Percentiles rank a stretch among this genome's conserved stretches.
Conservation (phyloP, 2,113 vertebrate genomes). For the Suricata suricatta region DNA sequence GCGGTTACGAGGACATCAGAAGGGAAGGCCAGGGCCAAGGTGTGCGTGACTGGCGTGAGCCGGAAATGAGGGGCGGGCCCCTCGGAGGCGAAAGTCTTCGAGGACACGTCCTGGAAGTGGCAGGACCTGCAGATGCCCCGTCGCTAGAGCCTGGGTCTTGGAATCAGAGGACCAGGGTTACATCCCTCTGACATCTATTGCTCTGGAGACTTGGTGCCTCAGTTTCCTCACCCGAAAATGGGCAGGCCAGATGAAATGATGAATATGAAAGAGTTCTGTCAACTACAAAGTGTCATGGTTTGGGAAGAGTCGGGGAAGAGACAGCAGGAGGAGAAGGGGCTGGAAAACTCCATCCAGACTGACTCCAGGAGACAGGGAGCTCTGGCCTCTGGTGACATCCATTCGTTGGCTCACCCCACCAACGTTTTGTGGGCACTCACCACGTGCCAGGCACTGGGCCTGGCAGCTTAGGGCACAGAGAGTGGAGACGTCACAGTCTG, state of each 20-base stretch:
- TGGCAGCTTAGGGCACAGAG: background rate
- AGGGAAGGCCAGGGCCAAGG: conserved; percentile 12
- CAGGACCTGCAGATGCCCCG: fast-evolving
- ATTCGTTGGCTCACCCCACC: background rate
- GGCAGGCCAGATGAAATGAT: background rate
- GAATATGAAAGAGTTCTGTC: background rate
- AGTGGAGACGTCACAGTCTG: background rate
- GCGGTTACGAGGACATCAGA: background rate
- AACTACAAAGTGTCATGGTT: background rate
- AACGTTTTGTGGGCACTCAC: background rate
- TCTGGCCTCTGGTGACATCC: background rate
- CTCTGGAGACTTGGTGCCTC: background rate
- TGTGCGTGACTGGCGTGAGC: background rate
- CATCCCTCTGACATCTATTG: background rate
- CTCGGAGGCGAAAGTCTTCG: background rate
- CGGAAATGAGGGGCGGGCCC: background rate
- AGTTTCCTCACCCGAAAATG: background rate
- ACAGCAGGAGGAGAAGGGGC: background rate
- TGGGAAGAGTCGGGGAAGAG: background rate
- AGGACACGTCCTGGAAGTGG: background rate
- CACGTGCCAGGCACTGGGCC: background rate
- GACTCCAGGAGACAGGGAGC: background rate
- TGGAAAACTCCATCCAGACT: background rate
- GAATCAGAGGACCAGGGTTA: background rate
- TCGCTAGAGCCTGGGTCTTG: background rate